Conservation (phyloP, 2,113 vertebrate genomes). For the Oryzias curvinotus region DNA sequence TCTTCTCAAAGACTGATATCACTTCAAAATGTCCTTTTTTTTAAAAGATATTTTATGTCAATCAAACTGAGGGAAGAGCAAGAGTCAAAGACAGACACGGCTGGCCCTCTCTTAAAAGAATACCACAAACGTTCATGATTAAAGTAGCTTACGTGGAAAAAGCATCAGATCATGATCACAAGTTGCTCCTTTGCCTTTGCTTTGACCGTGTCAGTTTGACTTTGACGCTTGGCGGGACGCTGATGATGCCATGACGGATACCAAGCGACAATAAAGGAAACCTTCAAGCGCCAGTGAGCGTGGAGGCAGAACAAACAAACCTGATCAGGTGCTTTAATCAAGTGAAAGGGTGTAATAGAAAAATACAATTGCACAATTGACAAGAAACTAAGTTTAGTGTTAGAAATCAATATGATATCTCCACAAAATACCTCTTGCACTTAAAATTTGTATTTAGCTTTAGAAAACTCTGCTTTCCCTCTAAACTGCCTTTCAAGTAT, state of each 20-base stretch:
- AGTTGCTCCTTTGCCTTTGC: conserved; percentile 13
- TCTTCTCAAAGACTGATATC: conserved; percentile 20
- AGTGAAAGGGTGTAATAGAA: conserved; percentile 17
- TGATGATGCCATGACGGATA: neutral
- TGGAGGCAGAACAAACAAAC: conserved; percentile 15
- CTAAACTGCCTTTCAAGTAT: no score
- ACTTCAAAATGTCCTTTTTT: conserved; percentile 22
- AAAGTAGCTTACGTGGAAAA: conserved; percentile 14
- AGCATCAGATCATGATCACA: conserved; percentile 2
- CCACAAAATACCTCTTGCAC: conserved; percentile 6
- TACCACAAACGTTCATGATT: conserved; percentile 8
- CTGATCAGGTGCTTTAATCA: neutral
- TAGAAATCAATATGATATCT: conserved; percentile 23
- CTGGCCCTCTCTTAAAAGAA: conserved; percentile 4
- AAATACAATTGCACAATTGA: conserved; percentile 21
- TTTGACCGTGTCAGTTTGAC: conserved; percentile 11
- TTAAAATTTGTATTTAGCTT: no score
- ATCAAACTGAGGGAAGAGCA: conserved; percentile 37
- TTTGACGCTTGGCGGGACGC: conserved; percentile 19
- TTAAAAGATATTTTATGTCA: conserved; percentile 34
- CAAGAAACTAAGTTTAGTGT: conserved; percentile 7
- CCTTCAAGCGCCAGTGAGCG: conserved; percentile 19
- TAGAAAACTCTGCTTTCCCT: no score
- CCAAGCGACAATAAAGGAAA: conserved; percentile 2
- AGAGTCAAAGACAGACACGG: conserved; percentile 13